Percentiles rank a stretch among this genome's conserved stretches.
phyloP scores from a whole-genome alignment of 2,888 invertebrate genomes.

The Mimas tiliae region DNA sequence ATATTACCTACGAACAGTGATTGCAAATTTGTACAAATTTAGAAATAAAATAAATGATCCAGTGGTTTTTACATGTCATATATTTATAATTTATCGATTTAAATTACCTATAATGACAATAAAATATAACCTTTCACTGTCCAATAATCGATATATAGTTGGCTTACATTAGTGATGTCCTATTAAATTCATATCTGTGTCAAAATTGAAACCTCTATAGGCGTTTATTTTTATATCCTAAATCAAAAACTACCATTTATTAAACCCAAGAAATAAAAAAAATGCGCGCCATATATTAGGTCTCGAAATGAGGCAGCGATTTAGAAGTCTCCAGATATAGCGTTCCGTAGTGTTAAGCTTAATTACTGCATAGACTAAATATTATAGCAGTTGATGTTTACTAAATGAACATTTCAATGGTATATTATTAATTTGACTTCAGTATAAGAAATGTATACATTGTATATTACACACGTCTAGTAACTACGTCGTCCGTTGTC shows the following conservation, averaged over 20 bases:
- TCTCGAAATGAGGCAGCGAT: neutral
- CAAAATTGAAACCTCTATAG: no score
- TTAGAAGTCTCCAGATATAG: neutral
- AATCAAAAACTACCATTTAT: no score
- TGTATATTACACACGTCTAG: no score
- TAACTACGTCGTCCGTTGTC: no score
- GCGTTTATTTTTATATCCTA: neutral
- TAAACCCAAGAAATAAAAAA: neutral
- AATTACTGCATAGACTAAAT: no score
- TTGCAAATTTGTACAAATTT: neutral
- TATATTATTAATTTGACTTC: no score
- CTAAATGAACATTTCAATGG: no score
- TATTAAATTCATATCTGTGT: neutral
- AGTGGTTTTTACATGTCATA: neutral
- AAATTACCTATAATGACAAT: neutral
- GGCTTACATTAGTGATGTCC: neutral
- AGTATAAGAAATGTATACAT: no score
- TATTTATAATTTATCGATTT: neutral
- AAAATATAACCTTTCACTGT: neutral
- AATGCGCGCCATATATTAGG: neutral
- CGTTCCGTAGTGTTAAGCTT: neutral
- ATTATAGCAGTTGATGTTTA: no score
- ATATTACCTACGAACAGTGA: neutral
- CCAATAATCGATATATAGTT: neutral
- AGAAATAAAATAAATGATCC: neutral